phyloP scores from a whole-genome alignment of 1,140 invertebrate genomes.

The Drosophila truncata region DNA sequence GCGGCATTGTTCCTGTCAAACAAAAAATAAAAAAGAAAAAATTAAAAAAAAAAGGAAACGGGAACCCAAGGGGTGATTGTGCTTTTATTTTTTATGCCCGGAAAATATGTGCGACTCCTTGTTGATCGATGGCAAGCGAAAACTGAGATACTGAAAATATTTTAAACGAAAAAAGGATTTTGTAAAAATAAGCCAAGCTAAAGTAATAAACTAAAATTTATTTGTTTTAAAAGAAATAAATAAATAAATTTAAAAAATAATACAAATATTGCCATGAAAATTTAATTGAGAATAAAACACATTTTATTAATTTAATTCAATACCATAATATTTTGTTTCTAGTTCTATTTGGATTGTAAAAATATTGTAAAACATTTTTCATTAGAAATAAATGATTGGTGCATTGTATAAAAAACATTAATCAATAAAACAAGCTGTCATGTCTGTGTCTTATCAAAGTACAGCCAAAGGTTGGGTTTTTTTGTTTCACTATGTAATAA shows the following conservation, averaged over 20 bases:
- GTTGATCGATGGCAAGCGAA: constrained; percentile 5
- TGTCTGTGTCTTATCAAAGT: not conserved
- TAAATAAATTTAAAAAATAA: no score
- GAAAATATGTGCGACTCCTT: constrained; percentile 9
- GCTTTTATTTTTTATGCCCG: constrained; percentile 10
- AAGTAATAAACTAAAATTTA: not conserved
- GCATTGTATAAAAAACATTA: not conserved
- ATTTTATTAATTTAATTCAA: not conserved
- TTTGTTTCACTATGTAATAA: no score
- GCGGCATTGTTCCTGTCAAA: constrained; percentile 50
- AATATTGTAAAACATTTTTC: not conserved
- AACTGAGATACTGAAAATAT: constrained; percentile 2
- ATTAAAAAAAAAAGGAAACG: not conserved
- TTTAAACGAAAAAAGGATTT: constrained; percentile 7
- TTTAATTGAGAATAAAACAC: not conserved
- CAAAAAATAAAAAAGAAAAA: constrained; percentile 21
- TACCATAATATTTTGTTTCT: not conserved
- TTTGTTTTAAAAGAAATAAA: no score
- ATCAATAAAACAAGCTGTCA: not conserved
- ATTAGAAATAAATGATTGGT: not conserved
- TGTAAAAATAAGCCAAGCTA: not conserved
- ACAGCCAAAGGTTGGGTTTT: not conserved
- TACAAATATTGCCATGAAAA: not conserved
- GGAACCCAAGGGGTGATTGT: constrained; percentile 1
- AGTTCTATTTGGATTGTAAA: not conserved